These are phyloP conservation scores for Yasuhikotakia modesta DNA, from an alignment of 2,797 vertebrate species.

Conservation along the genomic window DNA sequence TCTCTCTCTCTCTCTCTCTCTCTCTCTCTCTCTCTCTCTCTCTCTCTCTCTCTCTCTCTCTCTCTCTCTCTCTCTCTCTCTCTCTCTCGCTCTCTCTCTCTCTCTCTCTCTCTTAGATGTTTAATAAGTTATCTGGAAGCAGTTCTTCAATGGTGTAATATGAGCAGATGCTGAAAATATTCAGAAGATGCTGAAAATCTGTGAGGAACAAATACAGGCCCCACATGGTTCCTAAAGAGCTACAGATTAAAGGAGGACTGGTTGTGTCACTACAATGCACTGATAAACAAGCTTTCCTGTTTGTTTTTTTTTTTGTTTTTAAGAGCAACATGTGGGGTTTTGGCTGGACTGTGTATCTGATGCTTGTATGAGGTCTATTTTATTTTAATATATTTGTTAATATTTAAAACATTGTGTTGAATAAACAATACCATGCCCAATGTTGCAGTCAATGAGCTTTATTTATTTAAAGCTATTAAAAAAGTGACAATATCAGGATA, in stretches of 20 bases:
- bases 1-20: too few relatives aligned
- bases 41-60: too few relatives aligned
- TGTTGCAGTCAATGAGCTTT: background rate
- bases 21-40: too few relatives aligned
- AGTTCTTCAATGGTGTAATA: constrained; percentile 80
- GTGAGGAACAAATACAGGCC: background rate
- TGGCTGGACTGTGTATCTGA: background rate
- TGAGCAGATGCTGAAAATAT: constrained; percentile 8
- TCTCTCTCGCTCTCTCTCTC: too few relatives aligned
- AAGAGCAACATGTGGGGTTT: too few relatives aligned
- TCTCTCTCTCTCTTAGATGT: constrained; percentile 68
- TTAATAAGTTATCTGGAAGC: constrained; percentile 75
- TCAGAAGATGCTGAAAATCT: constrained; percentile 21
- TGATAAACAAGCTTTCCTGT: background rate
- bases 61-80: constrained; percentile 16
- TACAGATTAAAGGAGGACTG: background rate
- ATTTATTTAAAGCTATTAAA: background rate
- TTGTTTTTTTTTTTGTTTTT: background rate
- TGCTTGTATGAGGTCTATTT: background rate
- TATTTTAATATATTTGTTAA: background rate
- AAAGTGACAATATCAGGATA: background rate
- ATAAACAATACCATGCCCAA: constrained; percentile 18
- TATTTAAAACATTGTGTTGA: constrained; percentile 17
- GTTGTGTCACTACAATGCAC: background rate
- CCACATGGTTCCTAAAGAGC: background rate